These are phyloP conservation scores for Neosilurus mollespiculum DNA, from an alignment of 2,797 vertebrate species.

Conservation along the genomic window DNA sequence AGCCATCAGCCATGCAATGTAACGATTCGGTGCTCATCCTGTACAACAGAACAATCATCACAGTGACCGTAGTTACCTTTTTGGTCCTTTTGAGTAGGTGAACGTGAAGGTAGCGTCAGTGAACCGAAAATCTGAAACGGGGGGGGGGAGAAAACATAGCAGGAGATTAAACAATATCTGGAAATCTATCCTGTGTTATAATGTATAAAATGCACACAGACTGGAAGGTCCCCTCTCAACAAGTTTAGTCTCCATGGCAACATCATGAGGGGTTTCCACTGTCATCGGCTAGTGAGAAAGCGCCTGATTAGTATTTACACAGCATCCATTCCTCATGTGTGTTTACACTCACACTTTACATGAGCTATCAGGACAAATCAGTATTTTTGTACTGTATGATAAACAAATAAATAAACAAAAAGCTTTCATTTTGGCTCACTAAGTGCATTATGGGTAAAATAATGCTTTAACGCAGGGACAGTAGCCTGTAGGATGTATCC, in stretches of 20 bases:
- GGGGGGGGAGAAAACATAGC: too few relatives aligned
- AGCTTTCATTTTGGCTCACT: background rate
- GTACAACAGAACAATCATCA: background rate
- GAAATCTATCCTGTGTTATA: too few relatives aligned
- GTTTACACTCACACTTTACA: background rate
- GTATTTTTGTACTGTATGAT: background rate
- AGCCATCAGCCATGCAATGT: background rate
- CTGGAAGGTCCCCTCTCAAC: slow-evolving; percentile 70
- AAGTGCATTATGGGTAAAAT: background rate
- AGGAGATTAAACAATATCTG: too few relatives aligned
- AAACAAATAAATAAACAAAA: background rate
- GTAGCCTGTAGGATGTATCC: background rate
- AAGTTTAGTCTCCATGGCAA: slow-evolving; percentile 82
- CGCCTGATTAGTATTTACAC: slow-evolving; percentile 50
- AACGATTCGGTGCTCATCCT: too few relatives aligned
- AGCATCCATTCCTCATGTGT: background rate
- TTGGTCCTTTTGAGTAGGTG: slow-evolving; percentile 81
- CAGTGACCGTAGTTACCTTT: slow-evolving; percentile 74
- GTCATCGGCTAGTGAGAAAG: slow-evolving; percentile 47
- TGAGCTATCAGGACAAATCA: background rate
- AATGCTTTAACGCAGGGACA: background rate
- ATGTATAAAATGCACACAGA: background rate
- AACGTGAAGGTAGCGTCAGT: slow-evolving; percentile 86
- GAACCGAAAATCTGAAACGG: slow-evolving; percentile 82
- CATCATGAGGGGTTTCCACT: slow-evolving; percentile 68